Base-by-base conservation (phyloP, 1,140 invertebrate genomes). In the Aphis gossypii region DNA sequence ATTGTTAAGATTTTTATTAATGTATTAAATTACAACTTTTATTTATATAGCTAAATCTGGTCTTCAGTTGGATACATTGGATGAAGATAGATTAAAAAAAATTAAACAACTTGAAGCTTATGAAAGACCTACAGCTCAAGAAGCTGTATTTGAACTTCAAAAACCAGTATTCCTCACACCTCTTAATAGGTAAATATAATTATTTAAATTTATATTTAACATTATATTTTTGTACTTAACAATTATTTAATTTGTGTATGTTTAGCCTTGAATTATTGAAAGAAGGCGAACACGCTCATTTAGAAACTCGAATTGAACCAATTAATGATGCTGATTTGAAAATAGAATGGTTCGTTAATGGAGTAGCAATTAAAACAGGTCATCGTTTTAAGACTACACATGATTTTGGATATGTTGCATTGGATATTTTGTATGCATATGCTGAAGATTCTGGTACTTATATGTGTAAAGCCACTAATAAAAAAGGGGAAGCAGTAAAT, bases 301-400 rank as follows among this genome's bases (percentile, higher is more conserved):
- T 99, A 94, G 99, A 99, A 96, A 99, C 98, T 95, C 97, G 98
- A 93, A 97, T 99, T 35, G 98, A 99, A 95, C 99, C 99, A 23
- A 98, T 99, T 94, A 99, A 99, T 95, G 99, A 99, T 95, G 97
- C 99, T 4, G 98, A 98, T 94, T 96, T 99, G 94, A 98, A 97
- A 95, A 98, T 99, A 93, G 98, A 99, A 96, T 99, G 99, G 99
- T 99, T 97, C 95, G 97, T 97, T 88, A 98, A 99, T 95, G 98
- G 98, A 93, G 96, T 97, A 94, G 96, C 97, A 94, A 96, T 98
- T 94, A 96, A 96, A 94, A 96, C 97, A 41, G 98, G 98, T n/a
- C 98, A 98, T 95, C 97, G 98, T 93, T 98, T 97, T 96, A 97
- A 98, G 95, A 98, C 98, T 46, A 98, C 98, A 41, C 98, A 99